phyloP scores from a whole-genome alignment of 2,797 vertebrate species.

The Sebastolobus alascanus region DNA sequence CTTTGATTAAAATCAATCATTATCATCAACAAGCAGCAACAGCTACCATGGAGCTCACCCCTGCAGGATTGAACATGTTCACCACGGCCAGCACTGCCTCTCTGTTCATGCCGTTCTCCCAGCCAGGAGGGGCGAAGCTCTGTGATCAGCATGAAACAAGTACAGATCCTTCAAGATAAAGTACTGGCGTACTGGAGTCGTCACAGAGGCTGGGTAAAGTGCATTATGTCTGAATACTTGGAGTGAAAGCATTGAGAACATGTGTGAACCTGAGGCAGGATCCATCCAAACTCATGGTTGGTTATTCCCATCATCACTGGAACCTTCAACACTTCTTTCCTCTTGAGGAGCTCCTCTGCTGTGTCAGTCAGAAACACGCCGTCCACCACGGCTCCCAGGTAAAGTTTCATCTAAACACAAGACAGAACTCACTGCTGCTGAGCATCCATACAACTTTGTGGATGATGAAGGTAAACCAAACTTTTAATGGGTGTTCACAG shows the following conservation, averaged over 20 bases:
- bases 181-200: not conserved
- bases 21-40: not conserved
- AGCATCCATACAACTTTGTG: no score
- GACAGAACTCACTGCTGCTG: not conserved
- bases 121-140: conserved; percentile 74
- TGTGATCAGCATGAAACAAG: conserved; percentile 44
- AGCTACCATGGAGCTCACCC: conserved; percentile 68
- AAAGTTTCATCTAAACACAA: conserved; percentile 70
- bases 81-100: conserved; percentile 67
- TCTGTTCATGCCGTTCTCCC: conserved; percentile 79
- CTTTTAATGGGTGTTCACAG: not conserved
- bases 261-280: conserved; percentile 81
- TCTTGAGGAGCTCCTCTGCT: conserved; percentile 80
- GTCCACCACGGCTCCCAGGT: conserved; percentile 78
- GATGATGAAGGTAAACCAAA: not conserved
- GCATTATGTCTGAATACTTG: not conserved
- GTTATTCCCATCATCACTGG: conserved; percentile 86
- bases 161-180: not conserved
- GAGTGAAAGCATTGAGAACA: not conserved
- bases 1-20: not conserved
- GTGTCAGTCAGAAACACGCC: conserved; percentile 79
- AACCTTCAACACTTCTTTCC: conserved; percentile 78
- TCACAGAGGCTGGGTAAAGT: not conserved
- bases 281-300: conserved; percentile 89
- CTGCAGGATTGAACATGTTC: conserved; percentile 70